Evolutionary conservation across 37 sponge, comb jelly and placozoan genomes (phyloP).

Genomic region (Halichondria panicea): DNA sequence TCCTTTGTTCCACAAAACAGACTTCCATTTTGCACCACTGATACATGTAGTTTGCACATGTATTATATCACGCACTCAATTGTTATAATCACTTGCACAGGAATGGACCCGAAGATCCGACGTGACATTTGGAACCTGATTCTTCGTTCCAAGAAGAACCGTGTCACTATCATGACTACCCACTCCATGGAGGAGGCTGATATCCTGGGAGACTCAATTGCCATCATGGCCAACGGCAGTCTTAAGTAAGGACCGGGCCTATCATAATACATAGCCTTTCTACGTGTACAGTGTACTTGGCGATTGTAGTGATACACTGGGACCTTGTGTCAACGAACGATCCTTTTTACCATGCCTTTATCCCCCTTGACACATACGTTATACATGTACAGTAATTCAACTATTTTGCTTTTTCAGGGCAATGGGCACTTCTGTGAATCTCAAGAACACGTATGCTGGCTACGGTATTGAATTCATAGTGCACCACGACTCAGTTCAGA

Average conservation of each 20-base stretch:
- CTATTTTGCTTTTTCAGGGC: constrained; percentile 46
- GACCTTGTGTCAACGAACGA: too few species aligned
- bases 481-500: constrained; percentile 2
- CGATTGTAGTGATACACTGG: too few species aligned
- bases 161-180: constrained; percentile 83
- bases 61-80: too few species aligned
- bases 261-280: too few species aligned
- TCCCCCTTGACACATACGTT: too few species aligned
- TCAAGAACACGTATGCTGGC: constrained; percentile 85
- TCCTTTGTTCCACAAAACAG: too few species aligned
- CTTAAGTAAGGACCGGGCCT: constrained; percentile 54
- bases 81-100: too few species aligned
- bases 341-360: too few species aligned
- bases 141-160: constrained; percentile 55
- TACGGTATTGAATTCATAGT: constrained; percentile 82
- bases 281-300: too few species aligned
- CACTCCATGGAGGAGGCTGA: constrained; percentile 93
- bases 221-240: constrained; percentile 75
- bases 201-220: constrained; percentile 79
- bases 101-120: constrained; percentile 84
- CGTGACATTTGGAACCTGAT: constrained; percentile 87
- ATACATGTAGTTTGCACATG: too few species aligned
- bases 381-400: too few species aligned
- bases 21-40: too few species aligned
- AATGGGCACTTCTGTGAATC: constrained; percentile 68